Evolutionary conservation across 2,797 vertebrate genomes (phyloP).

Genomic region (Channa striata): DNA sequence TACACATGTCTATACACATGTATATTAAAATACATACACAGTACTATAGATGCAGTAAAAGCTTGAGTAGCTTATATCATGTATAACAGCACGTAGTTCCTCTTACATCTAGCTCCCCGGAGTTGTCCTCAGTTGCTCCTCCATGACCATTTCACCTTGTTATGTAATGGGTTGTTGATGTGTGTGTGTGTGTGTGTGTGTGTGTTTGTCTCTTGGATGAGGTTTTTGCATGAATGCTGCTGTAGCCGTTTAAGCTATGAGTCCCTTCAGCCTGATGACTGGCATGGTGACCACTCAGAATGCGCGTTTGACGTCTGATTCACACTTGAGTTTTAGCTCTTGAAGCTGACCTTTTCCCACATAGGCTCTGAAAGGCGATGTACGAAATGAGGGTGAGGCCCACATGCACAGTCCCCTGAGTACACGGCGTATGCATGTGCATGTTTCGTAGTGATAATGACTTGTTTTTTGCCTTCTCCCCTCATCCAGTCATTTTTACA

Average conservation of each 20-base stretch:
- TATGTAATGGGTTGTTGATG: conserved; percentile 36
- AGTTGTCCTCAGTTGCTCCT: conserved; percentile 25
- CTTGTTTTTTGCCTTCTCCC: conserved; percentile 43
- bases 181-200: conserved; percentile 21
- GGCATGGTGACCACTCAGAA: conserved; percentile 43
- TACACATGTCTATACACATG: too few relatives aligned
- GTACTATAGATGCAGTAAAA: not conserved
- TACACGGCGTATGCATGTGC: not conserved
- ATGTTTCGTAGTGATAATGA: conserved; percentile 61
- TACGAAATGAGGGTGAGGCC: conserved; percentile 32
- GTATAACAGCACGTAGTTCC: not conserved
- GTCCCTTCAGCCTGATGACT: conserved; percentile 47
- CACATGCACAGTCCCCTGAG: not conserved
- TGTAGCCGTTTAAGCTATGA: conserved; percentile 26
- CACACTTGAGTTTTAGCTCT: conserved; percentile 23
- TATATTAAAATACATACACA: too few relatives aligned
- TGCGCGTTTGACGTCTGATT: conserved; percentile 48
- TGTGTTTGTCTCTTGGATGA: conserved; percentile 27
- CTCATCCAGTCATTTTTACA: conserved; percentile 37
- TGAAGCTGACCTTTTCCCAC: conserved; percentile 20
- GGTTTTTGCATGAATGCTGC: conserved; percentile 27
- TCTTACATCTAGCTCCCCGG: too few relatives aligned
- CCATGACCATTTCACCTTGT: conserved; percentile 21
- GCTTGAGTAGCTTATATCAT: conserved; percentile 15
- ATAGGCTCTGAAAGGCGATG: conserved; percentile 17